Evolutionary conservation across 2,113 vertebrate species (phyloP).

Genomic region (Entomyzon cyanotis): DNA sequence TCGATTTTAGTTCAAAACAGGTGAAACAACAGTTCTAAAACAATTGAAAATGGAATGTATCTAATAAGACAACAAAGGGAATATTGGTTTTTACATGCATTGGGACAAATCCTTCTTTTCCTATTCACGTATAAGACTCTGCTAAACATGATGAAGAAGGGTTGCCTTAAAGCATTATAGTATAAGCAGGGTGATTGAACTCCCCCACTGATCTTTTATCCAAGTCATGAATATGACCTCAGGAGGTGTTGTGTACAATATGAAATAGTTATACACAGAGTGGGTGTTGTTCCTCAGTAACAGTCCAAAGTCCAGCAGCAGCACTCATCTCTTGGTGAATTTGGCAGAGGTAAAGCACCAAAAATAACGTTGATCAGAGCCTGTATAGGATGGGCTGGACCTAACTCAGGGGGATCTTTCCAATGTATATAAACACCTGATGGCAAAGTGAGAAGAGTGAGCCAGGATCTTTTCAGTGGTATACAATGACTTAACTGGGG

Average conservation of each 20-base stretch:
- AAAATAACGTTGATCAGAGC: not conserved
- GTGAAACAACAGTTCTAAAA: not conserved
- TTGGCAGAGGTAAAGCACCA: not conserved
- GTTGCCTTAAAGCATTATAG: not conserved
- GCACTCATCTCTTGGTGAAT: not conserved
- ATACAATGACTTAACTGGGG: not conserved
- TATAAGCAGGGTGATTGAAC: not conserved
- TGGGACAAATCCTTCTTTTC: not conserved
- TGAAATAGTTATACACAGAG: not conserved
- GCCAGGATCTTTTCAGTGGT: not conserved
- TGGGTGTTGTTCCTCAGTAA: not conserved
- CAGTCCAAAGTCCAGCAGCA: not conserved
- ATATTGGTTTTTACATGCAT: not conserved
- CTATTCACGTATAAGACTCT: not conserved
- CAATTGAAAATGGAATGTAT: not conserved
- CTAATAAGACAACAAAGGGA: not conserved
- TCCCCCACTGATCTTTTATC: not conserved
- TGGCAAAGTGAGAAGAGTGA: not conserved
- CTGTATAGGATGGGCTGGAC: not conserved
- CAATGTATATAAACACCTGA: not conserved
- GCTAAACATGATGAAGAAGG: not conserved
- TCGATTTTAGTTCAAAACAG: not conserved
- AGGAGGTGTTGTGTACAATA: not conserved
- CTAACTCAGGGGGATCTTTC: not conserved
- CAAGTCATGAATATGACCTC: not conserved